Conservation (phyloP, 2,113 vertebrate species). For the Oenanthe melanoleuca region DNA sequence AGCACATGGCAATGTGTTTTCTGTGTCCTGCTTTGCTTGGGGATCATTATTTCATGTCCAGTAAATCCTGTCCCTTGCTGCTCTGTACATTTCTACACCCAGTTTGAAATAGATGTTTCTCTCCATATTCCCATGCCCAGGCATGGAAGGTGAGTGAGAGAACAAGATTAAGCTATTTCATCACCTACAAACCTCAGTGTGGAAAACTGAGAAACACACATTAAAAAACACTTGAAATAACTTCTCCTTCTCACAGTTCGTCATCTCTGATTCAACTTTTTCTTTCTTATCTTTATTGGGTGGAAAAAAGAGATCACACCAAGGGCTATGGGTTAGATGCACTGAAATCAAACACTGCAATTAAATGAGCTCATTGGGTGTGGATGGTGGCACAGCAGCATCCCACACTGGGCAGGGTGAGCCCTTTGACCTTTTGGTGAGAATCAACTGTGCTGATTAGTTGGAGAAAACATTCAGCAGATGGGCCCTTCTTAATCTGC, state of each 20-base stretch:
- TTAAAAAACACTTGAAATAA: background rate
- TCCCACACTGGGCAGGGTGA: background rate
- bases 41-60: background rate
- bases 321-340: background rate
- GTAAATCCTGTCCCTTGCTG: background rate
- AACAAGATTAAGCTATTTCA: background rate
- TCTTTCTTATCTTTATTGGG: background rate
- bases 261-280: background rate
- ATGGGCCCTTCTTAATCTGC: conserved; percentile 9
- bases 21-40: background rate
- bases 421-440: background rate
- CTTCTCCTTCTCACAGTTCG: background rate
- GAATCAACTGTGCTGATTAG: background rate
- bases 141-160: background rate
- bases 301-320: background rate
- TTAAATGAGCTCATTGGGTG: background rate
- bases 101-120: background rate
- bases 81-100: background rate
- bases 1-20: background rate
- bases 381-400: background rate
- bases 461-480: conserved; percentile 20
- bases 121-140: background rate
- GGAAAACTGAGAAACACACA: background rate
- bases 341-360: background rate
- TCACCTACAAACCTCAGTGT: background rate